Base-by-base conservation (phyloP, 2,888 invertebrate genomes). In the Dasypolia templi region DNA sequence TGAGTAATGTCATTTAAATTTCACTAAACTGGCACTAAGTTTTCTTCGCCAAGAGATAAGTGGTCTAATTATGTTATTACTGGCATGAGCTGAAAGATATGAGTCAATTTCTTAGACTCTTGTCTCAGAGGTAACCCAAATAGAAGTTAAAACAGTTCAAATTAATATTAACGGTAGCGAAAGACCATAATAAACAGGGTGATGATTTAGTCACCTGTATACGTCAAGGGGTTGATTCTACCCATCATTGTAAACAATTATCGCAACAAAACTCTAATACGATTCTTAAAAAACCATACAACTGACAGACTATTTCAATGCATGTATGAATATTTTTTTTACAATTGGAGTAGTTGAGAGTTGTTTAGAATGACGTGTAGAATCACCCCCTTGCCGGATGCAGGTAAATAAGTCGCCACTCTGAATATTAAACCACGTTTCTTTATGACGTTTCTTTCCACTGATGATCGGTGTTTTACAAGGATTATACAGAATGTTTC, bases 41-140 rank as follows among this genome's bases (percentile, higher is more conserved):
- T 29, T 19, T 44, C 29, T 62, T 12, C 19, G 19, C 22, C 44
- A 12, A 29, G 12, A 62, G 44, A 44, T 22, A 62, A 44, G 26
- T 62, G 44, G 19, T 12, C 7, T 22, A 29, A 62, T 62, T 29
- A 29, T 44, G 3, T 22, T 22, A 63, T 63, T 29, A 29, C 22
- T 6, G 22, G 7, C 29, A 44, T 44, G 22, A 44, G 0, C 29
- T 22, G 29, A 44, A 62, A 62, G 44, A 9, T 22, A 29, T 22
- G 62, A 62, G 19, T 44, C 44, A 63, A 44, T 22, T 56, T 65
- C n/a, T n/a, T 64, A 53, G 35, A 35, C 14, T 39, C 39, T 14
- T 4, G n/a, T n/a, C n/a, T 39, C n/a, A 35, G 9, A 59, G 35
- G 35, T 17, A 39, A 17, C 35, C n/a, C 17, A 39, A 59, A 39